These are phyloP conservation scores for Adelphocoris suturalis DNA, from an alignment of 2,888 invertebrate genomes.

Conservation along the genomic window DNA sequence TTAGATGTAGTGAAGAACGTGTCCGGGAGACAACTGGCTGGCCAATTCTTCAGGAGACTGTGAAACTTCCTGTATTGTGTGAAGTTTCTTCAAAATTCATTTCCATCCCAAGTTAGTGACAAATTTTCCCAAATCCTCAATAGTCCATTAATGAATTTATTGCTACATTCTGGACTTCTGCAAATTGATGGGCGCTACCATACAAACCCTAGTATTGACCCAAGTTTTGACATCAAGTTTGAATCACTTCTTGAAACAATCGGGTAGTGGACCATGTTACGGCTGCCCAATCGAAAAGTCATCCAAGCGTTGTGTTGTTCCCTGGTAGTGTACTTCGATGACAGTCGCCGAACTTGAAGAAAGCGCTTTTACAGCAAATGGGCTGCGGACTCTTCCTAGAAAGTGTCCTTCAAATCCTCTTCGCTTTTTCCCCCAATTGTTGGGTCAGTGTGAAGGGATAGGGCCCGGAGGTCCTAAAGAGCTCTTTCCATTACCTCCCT, in stretches of 20 bases:
- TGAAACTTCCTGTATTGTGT: no score
- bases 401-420: conserved; percentile 21
- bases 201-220: no score
- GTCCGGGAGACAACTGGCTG: no score
- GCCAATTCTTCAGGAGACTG: no score
- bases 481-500: conserved; percentile 11
- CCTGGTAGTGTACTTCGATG: not conserved
- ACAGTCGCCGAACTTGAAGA: conserved; percentile 23
- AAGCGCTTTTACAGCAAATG: conserved; percentile 37
- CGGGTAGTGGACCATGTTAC: not conserved
- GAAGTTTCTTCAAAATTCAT: no score
- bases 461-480: not conserved
- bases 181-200: no score
- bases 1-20: no score
- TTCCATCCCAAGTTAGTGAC: no score
- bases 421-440: conserved; percentile 13
- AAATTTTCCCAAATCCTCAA: no score
- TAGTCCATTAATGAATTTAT: no score
- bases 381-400: not conserved
- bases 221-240: not conserved
- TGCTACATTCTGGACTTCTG: no score
- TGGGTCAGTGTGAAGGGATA: not conserved
- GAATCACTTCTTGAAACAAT: not conserved
- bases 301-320: not conserved
- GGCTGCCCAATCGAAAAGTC: not conserved